These are phyloP conservation scores for Aegotheles bennettii DNA, from an alignment of 2,113 vertebrate species.

Conservation along the genomic window DNA sequence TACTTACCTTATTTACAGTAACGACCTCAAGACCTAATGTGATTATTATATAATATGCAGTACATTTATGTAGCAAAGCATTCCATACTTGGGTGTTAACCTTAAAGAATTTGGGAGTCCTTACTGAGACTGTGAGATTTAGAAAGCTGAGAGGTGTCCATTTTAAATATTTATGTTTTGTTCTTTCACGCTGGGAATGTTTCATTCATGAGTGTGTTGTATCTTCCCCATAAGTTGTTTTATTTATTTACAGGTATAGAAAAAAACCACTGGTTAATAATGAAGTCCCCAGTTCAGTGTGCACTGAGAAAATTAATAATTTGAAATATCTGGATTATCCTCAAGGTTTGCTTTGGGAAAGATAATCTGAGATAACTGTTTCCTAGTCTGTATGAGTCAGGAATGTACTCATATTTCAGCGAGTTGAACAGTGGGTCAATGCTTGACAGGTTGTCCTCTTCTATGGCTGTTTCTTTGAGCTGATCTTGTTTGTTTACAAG, in stretches of 20 bases:
- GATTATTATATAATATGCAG: not conserved
- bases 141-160: not conserved
- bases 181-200: not conserved
- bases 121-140: not conserved
- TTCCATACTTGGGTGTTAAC: not conserved
- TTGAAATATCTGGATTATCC: not conserved
- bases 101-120: not conserved
- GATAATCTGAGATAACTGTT: not conserved
- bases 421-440: not conserved
- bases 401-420: not conserved
- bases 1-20: not conserved
- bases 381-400: not conserved
- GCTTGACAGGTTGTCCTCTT: not conserved
- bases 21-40: not conserved
- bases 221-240: not conserved
- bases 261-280: not conserved
- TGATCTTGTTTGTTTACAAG: not conserved
- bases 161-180: not conserved
- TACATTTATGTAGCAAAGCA: not conserved
- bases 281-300: not conserved
- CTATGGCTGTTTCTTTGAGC: not conserved
- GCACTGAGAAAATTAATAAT: not conserved
- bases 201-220: not conserved
- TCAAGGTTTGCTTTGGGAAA: not conserved
- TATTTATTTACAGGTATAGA: not conserved